Base-by-base conservation (phyloP, 2,888 invertebrate species). In the Tetheella fluctuosa region DNA sequence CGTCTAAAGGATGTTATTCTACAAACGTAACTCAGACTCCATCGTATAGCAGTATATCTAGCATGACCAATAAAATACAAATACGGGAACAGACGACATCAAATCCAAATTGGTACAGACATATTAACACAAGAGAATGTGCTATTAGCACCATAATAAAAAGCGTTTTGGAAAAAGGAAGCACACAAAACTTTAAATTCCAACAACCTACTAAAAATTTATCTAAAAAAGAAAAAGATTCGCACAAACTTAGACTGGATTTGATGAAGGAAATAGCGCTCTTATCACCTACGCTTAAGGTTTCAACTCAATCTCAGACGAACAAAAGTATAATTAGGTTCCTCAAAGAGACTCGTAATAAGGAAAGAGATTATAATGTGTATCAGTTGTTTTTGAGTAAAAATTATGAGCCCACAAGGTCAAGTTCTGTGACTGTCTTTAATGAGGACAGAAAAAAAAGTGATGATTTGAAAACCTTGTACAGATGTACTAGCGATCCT, bases 381-480 rank as follows among this genome's bases (percentile, higher is more conserved):
- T 85, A 82, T 53, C 79, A 80, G 54, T 58, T 89, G 61, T 80
- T 74, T 68, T 52, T 74, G 12, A 79, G 77, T 62, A 74, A 76
- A 0, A 77, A 69, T 39, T 81, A 63, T 23, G 65, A 65, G 4
- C 8, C 73, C 1, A 71, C 72, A 2, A 70, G 62, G 23, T 76
- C 83, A 0, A 80, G 66, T 62, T 87, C 89, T 0, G 28, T 77
- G 63, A 77, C 79, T 0, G 71, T 80, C 0, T 73, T 76, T 0
- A 75, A 63, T 20, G 23, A 70, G 0, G 71, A 77, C 2, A 15
- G 59, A 4, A 62, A 69, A 2, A 61, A 59, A 0, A 88, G 84
- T 54, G 86, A 84, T 54, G 89, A 88, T n/a, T 61, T 91, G 62
- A 86, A 81, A 62, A 90, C 88, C 0, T 62, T 91, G 52, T 91